Evolutionary conservation across 2,888 invertebrate genomes (phyloP).

Genomic region (Zonitis immaculata): DNA sequence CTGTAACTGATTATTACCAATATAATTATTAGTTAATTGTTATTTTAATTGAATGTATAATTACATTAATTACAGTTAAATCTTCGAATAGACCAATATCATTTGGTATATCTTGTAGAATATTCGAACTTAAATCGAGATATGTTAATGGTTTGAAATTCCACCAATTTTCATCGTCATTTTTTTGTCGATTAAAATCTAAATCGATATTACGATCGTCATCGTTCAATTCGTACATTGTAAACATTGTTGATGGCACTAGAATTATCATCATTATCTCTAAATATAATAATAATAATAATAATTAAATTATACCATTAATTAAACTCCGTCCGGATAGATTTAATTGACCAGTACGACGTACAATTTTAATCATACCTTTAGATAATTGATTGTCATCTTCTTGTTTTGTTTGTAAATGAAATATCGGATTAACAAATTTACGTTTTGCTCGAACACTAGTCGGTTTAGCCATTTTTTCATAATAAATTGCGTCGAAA

Average conservation of each 20-base stretch:
- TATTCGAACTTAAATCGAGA: conserved; percentile 74
- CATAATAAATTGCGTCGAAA: not conserved
- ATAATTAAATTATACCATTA: conserved; percentile 53
- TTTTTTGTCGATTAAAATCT: conserved; percentile 55
- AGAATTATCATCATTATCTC: conserved; percentile 12
- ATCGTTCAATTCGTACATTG: conserved; percentile 63
- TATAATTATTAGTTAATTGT: not conserved
- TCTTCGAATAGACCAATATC: conserved; percentile 63
- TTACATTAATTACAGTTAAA: conserved; percentile 66
- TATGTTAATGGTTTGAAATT: conserved; percentile 71
- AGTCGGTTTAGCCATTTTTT: conserved; percentile 38
- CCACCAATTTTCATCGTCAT: conserved; percentile 67
- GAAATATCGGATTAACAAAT: conserved; percentile 58
- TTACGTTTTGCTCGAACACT: conserved; percentile 44
- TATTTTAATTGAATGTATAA: conserved; percentile 8
- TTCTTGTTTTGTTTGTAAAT: conserved; percentile 66
- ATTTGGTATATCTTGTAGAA: conserved; percentile 59
- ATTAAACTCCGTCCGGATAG: conserved; percentile 70
- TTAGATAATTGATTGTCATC: conserved; percentile 65
- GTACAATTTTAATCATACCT: conserved; percentile 71
- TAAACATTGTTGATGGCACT: conserved; percentile 73
- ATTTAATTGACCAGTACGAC: conserved; percentile 75
- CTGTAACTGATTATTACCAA: conserved; percentile 60
- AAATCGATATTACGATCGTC: conserved; percentile 57
- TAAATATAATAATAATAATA: too few species aligned